Evolutionary conservation across 2,888 invertebrate species (phyloP).

Genomic region (Callyntrura guangdongensis): DNA sequence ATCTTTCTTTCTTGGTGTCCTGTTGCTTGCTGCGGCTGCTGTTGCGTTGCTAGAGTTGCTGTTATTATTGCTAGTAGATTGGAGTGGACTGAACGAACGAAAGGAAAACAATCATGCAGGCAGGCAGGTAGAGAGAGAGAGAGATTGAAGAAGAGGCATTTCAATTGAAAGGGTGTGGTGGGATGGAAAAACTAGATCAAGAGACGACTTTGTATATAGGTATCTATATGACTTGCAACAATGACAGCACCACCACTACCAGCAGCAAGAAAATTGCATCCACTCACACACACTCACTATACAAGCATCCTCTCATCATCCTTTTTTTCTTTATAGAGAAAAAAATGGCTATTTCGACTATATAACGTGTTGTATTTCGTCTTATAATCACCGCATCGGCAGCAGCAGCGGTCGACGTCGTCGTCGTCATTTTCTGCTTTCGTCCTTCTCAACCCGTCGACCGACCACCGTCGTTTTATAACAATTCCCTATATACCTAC

Average conservation of each 20-base stretch:
- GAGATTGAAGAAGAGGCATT: slow-evolving; percentile 67
- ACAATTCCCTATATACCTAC: slow-evolving; percentile 59
- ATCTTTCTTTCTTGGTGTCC: background rate
- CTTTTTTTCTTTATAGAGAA: slow-evolving; percentile 38
- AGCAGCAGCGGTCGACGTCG: slow-evolving; percentile 30
- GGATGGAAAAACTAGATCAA: slow-evolving; percentile 79
- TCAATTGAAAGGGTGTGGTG: slow-evolving; percentile 79
- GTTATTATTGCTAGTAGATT: background rate
- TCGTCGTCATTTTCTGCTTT: slow-evolving; percentile 35
- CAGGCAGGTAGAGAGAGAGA: slow-evolving; percentile 42
- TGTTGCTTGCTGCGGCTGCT: background rate
- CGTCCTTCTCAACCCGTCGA: slow-evolving; percentile 64
- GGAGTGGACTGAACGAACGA: slow-evolving; percentile 41
- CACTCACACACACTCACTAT: background rate
- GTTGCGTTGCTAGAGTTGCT: background rate
- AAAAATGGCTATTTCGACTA: slow-evolving; percentile 13
- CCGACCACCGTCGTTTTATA: slow-evolving; percentile 58
- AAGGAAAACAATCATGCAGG: slow-evolving; percentile 11
- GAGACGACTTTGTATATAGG: slow-evolving; percentile 57
- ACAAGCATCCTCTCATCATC: slow-evolving; percentile 33
- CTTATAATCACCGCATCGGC: slow-evolving; percentile 38
- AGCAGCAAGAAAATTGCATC: slow-evolving; percentile 63
- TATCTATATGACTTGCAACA: background rate
- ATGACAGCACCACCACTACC: no score
- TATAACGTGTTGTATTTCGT: slow-evolving; percentile 17